phyloP scores from a whole-genome alignment of 2,888 invertebrate species.

The Euphydryas editha region DNA sequence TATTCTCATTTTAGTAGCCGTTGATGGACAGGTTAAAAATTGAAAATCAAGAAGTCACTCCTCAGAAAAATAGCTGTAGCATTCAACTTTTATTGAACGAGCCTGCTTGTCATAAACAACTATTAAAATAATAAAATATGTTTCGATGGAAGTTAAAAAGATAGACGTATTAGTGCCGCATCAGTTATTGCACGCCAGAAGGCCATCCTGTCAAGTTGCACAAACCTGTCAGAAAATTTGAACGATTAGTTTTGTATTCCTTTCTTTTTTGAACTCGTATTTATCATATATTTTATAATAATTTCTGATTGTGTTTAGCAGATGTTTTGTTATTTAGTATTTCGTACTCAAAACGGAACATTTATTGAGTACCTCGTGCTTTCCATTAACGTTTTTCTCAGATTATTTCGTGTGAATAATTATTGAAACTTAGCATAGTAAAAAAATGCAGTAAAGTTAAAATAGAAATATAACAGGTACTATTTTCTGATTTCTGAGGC shows the following conservation, averaged over 20 bases:
- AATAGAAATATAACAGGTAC: too few species aligned
- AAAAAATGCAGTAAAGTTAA: too few species aligned
- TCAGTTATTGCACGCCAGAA: slow-evolving; percentile 25
- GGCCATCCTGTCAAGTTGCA: slow-evolving; percentile 30
- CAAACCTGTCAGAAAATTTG: slow-evolving; percentile 60
- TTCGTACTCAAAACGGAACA: background rate
- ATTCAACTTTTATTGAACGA: too few species aligned
- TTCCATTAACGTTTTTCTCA: too few species aligned
- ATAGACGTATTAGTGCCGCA: slow-evolving; percentile 22
- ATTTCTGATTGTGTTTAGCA: background rate
- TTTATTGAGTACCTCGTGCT: too few species aligned
- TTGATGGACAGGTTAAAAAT: too few species aligned
- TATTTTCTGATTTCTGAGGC: too few species aligned
- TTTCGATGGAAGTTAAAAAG: slow-evolving; percentile 8
- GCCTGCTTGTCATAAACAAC: background rate
- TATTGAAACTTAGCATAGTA: too few species aligned
- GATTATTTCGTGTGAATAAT: too few species aligned
- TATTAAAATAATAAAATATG: slow-evolving; percentile 5
- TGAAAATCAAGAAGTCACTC: too few species aligned
- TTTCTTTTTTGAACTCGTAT: slow-evolving; percentile 39
- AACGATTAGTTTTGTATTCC: slow-evolving; percentile 64
- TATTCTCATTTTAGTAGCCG: too few species aligned
- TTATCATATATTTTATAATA: background rate
- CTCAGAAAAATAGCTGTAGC: too few species aligned
- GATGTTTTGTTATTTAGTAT: background rate